phyloP scores from a whole-genome alignment of 2,888 invertebrate genomes.

The Aquatica leii region DNA sequence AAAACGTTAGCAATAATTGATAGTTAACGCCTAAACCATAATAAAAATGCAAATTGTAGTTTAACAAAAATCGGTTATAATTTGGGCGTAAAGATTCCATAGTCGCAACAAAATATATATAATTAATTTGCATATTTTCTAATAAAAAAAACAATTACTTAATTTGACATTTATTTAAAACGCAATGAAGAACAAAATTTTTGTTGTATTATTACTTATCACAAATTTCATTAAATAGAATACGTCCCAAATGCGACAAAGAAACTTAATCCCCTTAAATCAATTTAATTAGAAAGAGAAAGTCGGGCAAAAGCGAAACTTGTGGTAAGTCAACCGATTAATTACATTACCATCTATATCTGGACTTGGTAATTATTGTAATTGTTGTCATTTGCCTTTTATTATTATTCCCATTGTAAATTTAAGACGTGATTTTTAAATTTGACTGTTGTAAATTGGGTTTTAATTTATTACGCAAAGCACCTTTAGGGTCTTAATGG shows the following conservation, averaged over 20 bases:
- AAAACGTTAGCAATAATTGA: no score
- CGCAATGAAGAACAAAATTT: no score
- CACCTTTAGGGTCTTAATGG: constrained; percentile 2
- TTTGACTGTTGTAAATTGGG: not conserved
- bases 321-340: constrained; percentile 48
- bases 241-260: constrained; percentile 38
- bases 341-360: constrained; percentile 51
- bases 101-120: no score
- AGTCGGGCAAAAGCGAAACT: constrained; percentile 34
- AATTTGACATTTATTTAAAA: no score
- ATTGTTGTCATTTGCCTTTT: constrained; percentile 44
- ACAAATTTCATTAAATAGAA: no score
- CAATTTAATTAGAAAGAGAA: constrained; percentile 46
- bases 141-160: no score
- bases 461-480: constrained; percentile 9
- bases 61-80: no score
- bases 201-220: no score
- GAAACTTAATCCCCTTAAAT: constrained; percentile 37
- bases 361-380: constrained; percentile 48
- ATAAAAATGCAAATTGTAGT: no score
- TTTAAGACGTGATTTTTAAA: constrained; percentile 31
- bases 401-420: constrained; percentile 23
- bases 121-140: no score
- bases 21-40: no score
- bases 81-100: no score